phyloP scores from a whole-genome alignment of 1,140 invertebrate genomes.

The Eriosoma lanigerum region DNA sequence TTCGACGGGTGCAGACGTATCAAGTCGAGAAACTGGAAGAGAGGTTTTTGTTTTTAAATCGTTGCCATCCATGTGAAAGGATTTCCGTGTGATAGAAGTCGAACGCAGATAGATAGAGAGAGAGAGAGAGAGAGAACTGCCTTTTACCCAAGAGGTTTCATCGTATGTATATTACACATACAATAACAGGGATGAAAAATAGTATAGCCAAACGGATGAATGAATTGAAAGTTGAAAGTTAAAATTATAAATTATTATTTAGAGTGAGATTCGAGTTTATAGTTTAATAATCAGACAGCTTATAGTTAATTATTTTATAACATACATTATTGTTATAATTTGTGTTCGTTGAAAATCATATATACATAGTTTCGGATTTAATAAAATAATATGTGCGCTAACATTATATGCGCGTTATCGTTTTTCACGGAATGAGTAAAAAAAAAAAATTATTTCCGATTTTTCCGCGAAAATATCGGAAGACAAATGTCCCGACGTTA shows the following conservation, averaged over 20 bases:
- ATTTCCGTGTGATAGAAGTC: conserved; percentile 37
- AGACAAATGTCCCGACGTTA: conserved; percentile 5
- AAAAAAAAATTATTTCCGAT: not conserved
- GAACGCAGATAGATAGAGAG: not conserved
- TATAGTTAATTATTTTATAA: not conserved
- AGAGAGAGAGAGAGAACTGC: not conserved
- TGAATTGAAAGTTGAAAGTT: not conserved
- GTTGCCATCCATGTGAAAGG: conserved; percentile 38
- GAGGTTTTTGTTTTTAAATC: conserved; percentile 40
- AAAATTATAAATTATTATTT: too few relatives aligned
- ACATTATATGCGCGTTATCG: too few relatives aligned
- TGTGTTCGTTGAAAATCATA: too few relatives aligned
- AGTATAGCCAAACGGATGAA: not conserved
- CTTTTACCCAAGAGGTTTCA: not conserved
- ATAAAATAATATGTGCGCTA: too few relatives aligned
- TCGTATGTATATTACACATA: not conserved
- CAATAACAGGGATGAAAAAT: not conserved
- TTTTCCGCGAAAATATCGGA: not conserved
- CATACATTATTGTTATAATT: too few relatives aligned
- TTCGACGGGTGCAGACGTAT: conserved; percentile 37
- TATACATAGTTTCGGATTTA: too few relatives aligned
- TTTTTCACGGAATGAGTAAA: too few relatives aligned
- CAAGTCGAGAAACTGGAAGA: conserved; percentile 39
- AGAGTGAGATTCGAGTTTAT: not conserved
- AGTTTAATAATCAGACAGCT: not conserved